Conservation (phyloP, 2,797 vertebrate species). For the Sebastes ruberrimus region DNA sequence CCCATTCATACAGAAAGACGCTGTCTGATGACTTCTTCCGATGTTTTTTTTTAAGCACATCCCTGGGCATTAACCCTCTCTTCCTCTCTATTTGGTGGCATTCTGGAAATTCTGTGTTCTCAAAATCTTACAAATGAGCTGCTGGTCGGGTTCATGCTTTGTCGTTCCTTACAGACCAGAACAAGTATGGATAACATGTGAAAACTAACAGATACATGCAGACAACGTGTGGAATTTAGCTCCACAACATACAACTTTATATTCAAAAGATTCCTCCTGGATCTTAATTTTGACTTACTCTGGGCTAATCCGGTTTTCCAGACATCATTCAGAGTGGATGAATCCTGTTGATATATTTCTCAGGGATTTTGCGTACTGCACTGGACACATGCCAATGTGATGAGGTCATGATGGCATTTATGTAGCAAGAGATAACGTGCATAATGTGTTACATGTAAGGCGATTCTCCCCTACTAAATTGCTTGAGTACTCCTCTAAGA, state of each 20-base stretch:
- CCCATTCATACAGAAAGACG: no score
- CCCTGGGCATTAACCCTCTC: background rate
- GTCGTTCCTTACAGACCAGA: background rate
- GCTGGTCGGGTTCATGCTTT: background rate
- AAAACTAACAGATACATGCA: background rate
- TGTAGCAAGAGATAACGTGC: background rate
- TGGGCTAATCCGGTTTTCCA: background rate
- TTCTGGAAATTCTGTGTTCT: background rate
- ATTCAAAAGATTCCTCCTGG: background rate
- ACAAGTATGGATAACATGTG: background rate
- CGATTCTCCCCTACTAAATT: background rate
- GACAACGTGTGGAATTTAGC: background rate
- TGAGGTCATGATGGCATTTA: background rate
- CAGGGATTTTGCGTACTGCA: background rate
- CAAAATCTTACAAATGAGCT: background rate
- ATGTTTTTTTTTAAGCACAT: no score
- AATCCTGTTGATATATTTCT: background rate
- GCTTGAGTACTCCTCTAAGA: no score
- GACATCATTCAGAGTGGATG: background rate
- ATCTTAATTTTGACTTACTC: background rate
- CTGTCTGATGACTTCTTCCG: no score
- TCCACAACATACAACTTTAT: background rate
- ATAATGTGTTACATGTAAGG: background rate
- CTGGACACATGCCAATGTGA: background rate
- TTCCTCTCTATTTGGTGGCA: background rate